phyloP scores from a whole-genome alignment of 2,888 invertebrate species.

The Mystacides longicornis region DNA sequence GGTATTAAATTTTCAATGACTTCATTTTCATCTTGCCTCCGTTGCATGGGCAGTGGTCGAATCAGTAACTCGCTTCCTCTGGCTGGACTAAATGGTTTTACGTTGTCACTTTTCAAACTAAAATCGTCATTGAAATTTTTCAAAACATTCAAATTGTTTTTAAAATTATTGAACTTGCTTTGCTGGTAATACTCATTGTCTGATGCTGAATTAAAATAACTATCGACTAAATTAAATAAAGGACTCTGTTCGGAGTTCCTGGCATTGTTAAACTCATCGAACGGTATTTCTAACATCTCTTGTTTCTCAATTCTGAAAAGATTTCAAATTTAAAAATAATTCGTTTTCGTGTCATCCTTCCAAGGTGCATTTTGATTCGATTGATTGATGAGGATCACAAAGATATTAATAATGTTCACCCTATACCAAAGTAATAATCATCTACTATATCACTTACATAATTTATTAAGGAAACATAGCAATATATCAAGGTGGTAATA shows the following conservation, averaged over 20 bases:
- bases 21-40: neutral
- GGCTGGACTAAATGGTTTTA: neutral
- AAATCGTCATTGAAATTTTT: neutral
- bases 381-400: no score
- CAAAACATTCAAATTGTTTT: neutral
- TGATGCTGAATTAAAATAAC: neutral
- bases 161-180: neutral
- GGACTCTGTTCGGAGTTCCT: neutral
- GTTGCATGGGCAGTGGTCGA: neutral
- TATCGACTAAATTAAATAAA: neutral
- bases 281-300: conserved; percentile 27
- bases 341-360: no score
- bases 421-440: no score
- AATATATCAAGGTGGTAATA: no score
- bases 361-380: no score
- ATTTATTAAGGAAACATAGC: no score
- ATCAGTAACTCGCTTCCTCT: neutral
- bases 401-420: no score
- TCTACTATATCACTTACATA: no score
- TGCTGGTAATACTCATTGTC: neutral
- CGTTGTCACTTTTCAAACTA: neutral
- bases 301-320: conserved; percentile 32
- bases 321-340: conserved; percentile 4
- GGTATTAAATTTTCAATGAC: neutral
- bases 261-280: conserved; percentile 28